Conservation (phyloP, 2,888 invertebrate genomes). For the Alloplasta piceator region DNA sequence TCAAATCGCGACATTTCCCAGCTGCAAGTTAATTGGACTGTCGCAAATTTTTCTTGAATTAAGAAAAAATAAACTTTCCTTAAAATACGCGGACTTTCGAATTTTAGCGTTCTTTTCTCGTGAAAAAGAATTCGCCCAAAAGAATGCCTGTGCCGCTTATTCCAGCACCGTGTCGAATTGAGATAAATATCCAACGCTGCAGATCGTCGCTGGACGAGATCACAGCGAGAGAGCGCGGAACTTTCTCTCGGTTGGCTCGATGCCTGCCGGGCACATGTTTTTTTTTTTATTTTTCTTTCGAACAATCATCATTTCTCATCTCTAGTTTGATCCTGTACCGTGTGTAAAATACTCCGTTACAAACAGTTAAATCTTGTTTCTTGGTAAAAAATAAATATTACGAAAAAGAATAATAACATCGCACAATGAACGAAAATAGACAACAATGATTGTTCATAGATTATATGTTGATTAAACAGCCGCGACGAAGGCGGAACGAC, state of each 20-base stretch:
- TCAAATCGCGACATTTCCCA: no score
- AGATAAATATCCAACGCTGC: slow-evolving; percentile 3
- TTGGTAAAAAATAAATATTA: background rate
- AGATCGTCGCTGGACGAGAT: slow-evolving; percentile 4
- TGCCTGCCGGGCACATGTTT: background rate
- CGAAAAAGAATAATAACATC: background rate
- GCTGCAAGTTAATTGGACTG: no score
- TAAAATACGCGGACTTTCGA: background rate
- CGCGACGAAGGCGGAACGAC: no score
- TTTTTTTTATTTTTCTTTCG: background rate
- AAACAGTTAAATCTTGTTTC: background rate
- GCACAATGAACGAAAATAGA: no score
- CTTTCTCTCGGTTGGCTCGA: slow-evolving; percentile 42
- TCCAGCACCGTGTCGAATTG: slow-evolving; percentile 10
- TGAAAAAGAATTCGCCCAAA: background rate
- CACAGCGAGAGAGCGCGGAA: slow-evolving; percentile 29
- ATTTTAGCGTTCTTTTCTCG: background rate
- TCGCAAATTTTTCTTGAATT: no score
- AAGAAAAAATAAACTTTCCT: background rate
- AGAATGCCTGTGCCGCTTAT: background rate
- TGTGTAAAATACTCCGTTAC: background rate
- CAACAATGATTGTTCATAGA: no score
- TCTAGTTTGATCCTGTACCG: background rate
- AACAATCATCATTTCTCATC: background rate
- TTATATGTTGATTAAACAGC: no score